Evolutionary conservation across 2,888 invertebrate species (phyloP).

Genomic region (Meiosimyza platycephala): DNA sequence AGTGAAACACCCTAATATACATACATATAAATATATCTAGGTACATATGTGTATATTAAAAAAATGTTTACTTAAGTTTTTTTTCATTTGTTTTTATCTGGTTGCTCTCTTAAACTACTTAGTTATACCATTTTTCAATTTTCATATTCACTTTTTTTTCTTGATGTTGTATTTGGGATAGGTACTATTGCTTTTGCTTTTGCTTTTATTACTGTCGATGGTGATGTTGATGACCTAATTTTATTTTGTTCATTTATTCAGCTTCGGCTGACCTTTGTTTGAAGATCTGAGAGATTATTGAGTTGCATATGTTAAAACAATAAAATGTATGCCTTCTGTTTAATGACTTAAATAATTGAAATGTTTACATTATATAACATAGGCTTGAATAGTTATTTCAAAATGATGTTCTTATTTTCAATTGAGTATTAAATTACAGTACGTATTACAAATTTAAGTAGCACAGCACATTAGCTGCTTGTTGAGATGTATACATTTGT

Average conservation of each 20-base stretch:
- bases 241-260: slow-evolving; percentile 12
- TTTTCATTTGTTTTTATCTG: too few species aligned
- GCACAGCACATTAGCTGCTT: too few species aligned
- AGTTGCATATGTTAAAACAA: slow-evolving; percentile 7
- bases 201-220: slow-evolving; percentile 13
- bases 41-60: too few species aligned
- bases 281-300: slow-evolving; percentile 24
- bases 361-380: background rate
- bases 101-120: too few species aligned
- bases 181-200: background rate
- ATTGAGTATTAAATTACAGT: too few species aligned
- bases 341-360: background rate
- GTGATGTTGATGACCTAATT: slow-evolving; percentile 36
- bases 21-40: too few species aligned
- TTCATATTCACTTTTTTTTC: background rate
- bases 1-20: too few species aligned
- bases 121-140: background rate
- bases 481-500: too few species aligned
- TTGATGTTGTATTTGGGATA: background rate
- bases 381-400: too few species aligned
- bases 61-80: too few species aligned
- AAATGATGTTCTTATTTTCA: too few species aligned
- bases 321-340: background rate
- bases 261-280: slow-evolving; percentile 26
- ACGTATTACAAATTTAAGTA: too few species aligned